Conservation (phyloP, 1,140 invertebrate species). For the Caerostris extrusa region DNA sequence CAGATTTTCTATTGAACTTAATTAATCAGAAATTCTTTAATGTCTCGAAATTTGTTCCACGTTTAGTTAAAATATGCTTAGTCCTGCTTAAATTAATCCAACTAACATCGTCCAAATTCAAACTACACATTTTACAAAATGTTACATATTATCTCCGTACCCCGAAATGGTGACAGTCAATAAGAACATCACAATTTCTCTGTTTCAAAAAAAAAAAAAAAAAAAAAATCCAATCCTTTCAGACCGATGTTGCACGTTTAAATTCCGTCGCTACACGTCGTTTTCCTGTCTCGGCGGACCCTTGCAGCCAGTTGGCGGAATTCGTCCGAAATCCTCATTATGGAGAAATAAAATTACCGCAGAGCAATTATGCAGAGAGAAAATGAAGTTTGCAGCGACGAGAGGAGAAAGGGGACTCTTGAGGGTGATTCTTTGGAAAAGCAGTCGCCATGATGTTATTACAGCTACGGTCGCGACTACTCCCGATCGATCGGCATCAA, state of each 20-base stretch:
- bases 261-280: not conserved
- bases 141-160: too few species aligned
- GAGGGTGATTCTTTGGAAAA: constrained; percentile 43
- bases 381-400: constrained; percentile 37
- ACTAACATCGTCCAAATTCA: too few species aligned
- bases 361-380: constrained; percentile 42
- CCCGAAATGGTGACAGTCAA: not conserved
- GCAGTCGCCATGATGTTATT: constrained; percentile 71
- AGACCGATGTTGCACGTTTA: not conserved
- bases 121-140: too few species aligned
- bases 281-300: not conserved
- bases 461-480: constrained; percentile 67
- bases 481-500: constrained; percentile 55
- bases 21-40: too few species aligned
- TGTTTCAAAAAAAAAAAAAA: not conserved
- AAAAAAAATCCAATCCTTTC: not conserved
- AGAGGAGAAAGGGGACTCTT: constrained; percentile 23
- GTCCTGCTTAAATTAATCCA: too few species aligned
- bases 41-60: too few species aligned
- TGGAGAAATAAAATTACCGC: constrained; percentile 49
- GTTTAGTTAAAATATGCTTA: too few species aligned
- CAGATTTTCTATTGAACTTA: too few species aligned
- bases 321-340: constrained; percentile 26
- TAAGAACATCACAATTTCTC: not conserved
- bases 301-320: not conserved